Conservation (phyloP, 2,888 invertebrate species). For the Penaeus monodon region DNA sequence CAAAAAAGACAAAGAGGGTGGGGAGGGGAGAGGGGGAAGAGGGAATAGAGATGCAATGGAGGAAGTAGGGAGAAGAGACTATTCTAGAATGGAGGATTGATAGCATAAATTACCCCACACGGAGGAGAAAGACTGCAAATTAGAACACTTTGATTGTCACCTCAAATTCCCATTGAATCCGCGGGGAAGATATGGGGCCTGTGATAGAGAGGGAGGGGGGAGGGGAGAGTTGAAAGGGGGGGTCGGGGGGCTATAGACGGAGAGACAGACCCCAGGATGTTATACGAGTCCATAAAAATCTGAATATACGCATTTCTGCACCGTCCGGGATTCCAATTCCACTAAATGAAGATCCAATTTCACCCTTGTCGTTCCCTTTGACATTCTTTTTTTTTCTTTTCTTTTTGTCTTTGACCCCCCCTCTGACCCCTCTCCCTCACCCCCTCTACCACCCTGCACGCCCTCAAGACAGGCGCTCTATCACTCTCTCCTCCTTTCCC, state of each 20-base stretch:
- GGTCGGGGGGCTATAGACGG: background rate
- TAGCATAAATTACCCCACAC: constrained; percentile 22
- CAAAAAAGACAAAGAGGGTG: background rate
- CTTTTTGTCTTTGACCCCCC: background rate
- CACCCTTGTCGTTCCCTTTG: constrained; percentile 1
- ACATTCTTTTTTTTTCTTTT: background rate
- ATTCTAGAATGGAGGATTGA: constrained; percentile 27
- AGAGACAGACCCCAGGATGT: background rate
- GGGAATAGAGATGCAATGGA: background rate
- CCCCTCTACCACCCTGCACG: background rate
- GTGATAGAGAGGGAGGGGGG: background rate
- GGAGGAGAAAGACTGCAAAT: constrained; percentile 53
- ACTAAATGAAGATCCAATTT: constrained; percentile 42
- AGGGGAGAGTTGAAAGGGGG: background rate
- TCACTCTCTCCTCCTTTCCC: background rate
- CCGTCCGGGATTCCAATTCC: constrained; percentile 37
- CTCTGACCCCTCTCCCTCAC: background rate
- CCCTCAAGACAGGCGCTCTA: background rate
- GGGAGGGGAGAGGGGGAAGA: background rate
- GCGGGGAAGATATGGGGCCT: constrained; percentile 6
- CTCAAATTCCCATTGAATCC: constrained; percentile 27
- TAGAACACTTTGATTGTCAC: constrained; percentile 43
- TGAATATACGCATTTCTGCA: constrained; percentile 6
- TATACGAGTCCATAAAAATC: constrained; percentile 13
- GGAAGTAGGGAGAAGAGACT: background rate